Evolutionary conservation across 2,888 invertebrate genomes (phyloP), one percentile per base, ranked within the genome.

Genomic region (Stegophylla sp.): DNA sequence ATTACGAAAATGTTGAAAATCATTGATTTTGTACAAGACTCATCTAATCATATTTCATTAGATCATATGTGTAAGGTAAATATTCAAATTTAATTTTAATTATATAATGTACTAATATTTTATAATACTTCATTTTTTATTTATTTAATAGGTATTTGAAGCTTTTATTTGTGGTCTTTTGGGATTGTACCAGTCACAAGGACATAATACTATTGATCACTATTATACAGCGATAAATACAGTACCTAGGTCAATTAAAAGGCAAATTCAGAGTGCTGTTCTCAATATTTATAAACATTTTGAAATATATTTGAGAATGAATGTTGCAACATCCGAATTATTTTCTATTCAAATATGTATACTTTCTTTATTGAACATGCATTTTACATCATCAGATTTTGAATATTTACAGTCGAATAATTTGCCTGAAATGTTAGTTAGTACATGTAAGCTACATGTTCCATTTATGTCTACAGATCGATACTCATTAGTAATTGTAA

Each of bases 141-240:
- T 23, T 13, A 20, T 61, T 15, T 26, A 43, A 67, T 53, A 79
- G 79, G 79, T 79, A 61, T 79, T 79, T 79, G 71, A 79, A 61
- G 79, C 79, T 2, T 83, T 74, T 64, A 67, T 63, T 66, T 73
- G 71, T 73, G 73, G 73, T 73, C 51, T 82, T 51, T 64, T 79
- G 48, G 72, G 64, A 7, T 28, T 81, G 20, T 71, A 73, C 17
- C 64, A 79, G 1, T 45, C 72, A 28, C 64, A 72, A 53, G 76
- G 13, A 43, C 45, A 56, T 71, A 20, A 71, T 51, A 69, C 28
- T 56, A 64, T 82, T 13, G 87, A 88, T 83, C 90, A 90, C 84
- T 90, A 90, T 84, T 86, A 90, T 84, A 90, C 90, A 85, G 88
- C 88, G 23, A 88, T 90, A 41, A 87, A 88, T 83, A 87, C 89